Percentiles rank a stretch among this genome's conserved stretches.
These are phyloP conservation scores for Porites lobata DNA, from an alignment of 92 coral and sea anemone species.

Conservation along the genomic window DNA sequence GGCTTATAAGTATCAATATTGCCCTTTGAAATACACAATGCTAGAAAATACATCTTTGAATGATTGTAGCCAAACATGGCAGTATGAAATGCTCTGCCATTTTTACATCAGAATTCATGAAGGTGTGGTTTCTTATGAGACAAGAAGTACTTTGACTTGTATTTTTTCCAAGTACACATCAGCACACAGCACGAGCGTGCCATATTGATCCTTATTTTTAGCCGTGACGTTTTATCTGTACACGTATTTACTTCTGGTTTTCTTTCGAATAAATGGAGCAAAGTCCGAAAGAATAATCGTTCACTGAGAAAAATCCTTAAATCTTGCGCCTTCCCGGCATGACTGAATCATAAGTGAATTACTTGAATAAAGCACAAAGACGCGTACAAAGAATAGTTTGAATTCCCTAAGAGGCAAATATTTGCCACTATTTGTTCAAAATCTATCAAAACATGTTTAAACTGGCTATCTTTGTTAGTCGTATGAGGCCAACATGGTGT, in stretches of 20 bases:
- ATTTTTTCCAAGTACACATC: not conserved
- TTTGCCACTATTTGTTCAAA: constrained; percentile 5
- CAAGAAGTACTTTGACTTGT: not conserved
- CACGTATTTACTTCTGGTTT: not conserved
- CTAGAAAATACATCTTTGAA: too few relatives aligned
- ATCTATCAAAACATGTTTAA: not conserved
- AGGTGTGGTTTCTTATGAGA: not conserved
- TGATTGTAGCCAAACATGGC: not conserved
- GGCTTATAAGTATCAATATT: not conserved
- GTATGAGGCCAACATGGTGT: too few relatives aligned
- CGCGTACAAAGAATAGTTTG: not conserved
- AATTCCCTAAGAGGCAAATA: not conserved
- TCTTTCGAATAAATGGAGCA: not conserved
- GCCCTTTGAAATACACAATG: not conserved
- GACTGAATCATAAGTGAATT: not conserved
- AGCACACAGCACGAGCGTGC: not conserved
- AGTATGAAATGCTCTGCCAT: not conserved
- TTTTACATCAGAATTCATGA: not conserved
- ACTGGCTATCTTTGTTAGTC: too few relatives aligned
- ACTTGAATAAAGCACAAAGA: not conserved
- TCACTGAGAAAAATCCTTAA: not conserved
- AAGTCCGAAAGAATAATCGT: not conserved
- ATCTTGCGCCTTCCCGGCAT: not conserved
- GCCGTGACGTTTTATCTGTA: too few relatives aligned
- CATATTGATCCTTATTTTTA: not conserved